Evolutionary conservation across 2,888 invertebrate genomes (phyloP), one percentile per base, ranked within the genome.

Genomic region (Tachystola acroxantha): DNA sequence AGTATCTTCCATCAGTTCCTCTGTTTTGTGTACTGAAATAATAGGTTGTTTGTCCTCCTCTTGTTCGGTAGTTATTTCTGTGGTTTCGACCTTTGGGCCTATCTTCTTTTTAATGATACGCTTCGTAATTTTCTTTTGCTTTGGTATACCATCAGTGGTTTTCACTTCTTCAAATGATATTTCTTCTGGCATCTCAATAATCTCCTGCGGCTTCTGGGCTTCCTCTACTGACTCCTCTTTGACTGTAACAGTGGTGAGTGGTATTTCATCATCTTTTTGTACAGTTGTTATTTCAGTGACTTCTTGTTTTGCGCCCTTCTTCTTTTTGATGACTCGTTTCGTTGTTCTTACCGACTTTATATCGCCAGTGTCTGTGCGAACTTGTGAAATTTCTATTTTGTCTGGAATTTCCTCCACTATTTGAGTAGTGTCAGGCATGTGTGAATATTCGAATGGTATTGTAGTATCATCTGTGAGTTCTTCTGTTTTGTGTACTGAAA

Each of bases 21-120:
- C 34, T 47, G 72, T 51, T 29, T 67, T 64, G 31, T 72, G 56
- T 46, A 81, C 68, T 1, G 75, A 48, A 36, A 74, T 60, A 54
- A 80, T 53, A 48, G 86, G 64, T 65, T 75, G 50, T 52, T 71
- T 78, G 27, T 81, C 76, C 42, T 80, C 76, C 56, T 85, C 81
- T 52, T 84, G 78, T 43, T 73, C 44, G 1, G 84, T 66, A n/a
- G 45, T 54, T 57, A 73, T 51, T 38, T 72, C 37, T 4, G 85
- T 67, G 3, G 55, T 59, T 57, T 58, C 45, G 35, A 66, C 39
- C 50, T 54, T 45, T 11, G 60, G 37, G 45, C 62, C 63, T 31
- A 50, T 46, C 10, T 53, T 57, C 36, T 60, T 85, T 50, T 80
- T 85, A n/a, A 88, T 81, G 45, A 36, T 27, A 0, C 47, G 71